A percentile compares a stretch with the other conserved stretches of the same genome.
Conservation (phyloP, 2,888 invertebrate species). For the Microctonus aethiopoides region DNA sequence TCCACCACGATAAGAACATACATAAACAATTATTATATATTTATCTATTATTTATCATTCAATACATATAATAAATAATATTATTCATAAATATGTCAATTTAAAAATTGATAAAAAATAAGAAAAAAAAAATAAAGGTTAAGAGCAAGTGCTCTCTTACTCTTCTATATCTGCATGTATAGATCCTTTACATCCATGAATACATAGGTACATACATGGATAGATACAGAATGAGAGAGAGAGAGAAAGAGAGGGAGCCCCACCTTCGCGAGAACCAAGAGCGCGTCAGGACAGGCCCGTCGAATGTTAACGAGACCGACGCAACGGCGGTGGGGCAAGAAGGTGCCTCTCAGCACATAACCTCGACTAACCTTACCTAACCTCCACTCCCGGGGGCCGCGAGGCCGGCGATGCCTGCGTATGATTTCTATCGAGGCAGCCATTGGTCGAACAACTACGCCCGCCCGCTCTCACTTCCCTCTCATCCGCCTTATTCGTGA, state of each 20-base stretch:
- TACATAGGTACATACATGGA: slow-evolving; percentile 4
- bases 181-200: neutral
- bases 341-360: slow-evolving; percentile 43
- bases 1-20: slow-evolving; percentile 9
- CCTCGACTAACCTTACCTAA: slow-evolving; percentile 58
- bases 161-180: neutral
- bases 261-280: slow-evolving; percentile 39
- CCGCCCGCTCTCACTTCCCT: slow-evolving; percentile 36
- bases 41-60: too few species aligned
- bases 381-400: slow-evolving; percentile 53
- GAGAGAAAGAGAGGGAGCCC: slow-evolving; percentile 49
- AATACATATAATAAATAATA: too few species aligned
- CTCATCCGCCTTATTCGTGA: slow-evolving; percentile 34
- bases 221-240: slow-evolving; percentile 22
- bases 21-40: neutral
- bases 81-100: neutral
- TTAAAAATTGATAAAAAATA: neutral
- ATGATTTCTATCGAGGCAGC: slow-evolving; percentile 61
- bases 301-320: slow-evolving; percentile 61
- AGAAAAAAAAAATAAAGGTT: neutral
- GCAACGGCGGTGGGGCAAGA: slow-evolving; percentile 46
- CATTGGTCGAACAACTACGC: slow-evolving; percentile 55
- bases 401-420: slow-evolving; percentile 60
- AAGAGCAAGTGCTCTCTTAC: neutral
- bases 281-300: slow-evolving; percentile 61